phyloP scores from a whole-genome alignment of 2,113 vertebrate species.

The Semicossyphus pulcher region DNA sequence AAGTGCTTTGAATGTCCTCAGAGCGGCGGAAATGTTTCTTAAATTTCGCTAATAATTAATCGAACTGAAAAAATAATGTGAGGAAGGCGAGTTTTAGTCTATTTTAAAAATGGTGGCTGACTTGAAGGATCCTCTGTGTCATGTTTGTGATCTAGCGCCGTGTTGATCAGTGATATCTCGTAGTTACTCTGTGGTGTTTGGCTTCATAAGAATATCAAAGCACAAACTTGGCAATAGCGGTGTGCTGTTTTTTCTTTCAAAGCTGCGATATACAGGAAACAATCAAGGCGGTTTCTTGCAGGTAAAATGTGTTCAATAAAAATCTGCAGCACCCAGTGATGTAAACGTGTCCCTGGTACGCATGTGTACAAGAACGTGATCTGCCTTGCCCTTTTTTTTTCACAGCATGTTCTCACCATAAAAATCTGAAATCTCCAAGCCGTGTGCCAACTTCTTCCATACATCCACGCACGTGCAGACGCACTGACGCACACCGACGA shows the following conservation, averaged over 20 bases:
- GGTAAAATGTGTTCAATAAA: conserved; percentile 75
- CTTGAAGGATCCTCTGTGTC: conserved; percentile 54
- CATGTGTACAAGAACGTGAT: conserved; percentile 51
- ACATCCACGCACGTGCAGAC: conserved; percentile 11
- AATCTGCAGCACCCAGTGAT: conserved; percentile 63
- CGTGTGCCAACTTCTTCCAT: conserved; percentile 52
- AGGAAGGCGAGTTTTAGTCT: conserved; percentile 17
- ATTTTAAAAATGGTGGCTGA: conserved; percentile 29
- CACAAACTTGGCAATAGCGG: conserved; percentile 58
- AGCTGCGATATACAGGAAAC: conserved; percentile 47
- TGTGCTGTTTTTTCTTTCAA: conserved; percentile 15
- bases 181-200: conserved; percentile 72
- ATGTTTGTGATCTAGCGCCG: conserved; percentile 65
- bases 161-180: conserved; percentile 70
- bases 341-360: conserved; percentile 55
- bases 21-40: conserved; percentile 45
- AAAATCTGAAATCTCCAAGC: conserved; percentile 51
- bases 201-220: conserved; percentile 69
- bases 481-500: conserved; percentile 25
- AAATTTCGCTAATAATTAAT: conserved; percentile 16
- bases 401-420: conserved; percentile 60
- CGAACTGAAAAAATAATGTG: neutral
- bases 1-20: conserved; percentile 56
- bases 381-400: conserved; percentile 43
- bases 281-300: conserved; percentile 48